Percentiles rank a stretch among this genome's conserved stretches.
phyloP scores from a whole-genome alignment of 2,113 vertebrate species.

The Onychorhynchus coronatus region DNA sequence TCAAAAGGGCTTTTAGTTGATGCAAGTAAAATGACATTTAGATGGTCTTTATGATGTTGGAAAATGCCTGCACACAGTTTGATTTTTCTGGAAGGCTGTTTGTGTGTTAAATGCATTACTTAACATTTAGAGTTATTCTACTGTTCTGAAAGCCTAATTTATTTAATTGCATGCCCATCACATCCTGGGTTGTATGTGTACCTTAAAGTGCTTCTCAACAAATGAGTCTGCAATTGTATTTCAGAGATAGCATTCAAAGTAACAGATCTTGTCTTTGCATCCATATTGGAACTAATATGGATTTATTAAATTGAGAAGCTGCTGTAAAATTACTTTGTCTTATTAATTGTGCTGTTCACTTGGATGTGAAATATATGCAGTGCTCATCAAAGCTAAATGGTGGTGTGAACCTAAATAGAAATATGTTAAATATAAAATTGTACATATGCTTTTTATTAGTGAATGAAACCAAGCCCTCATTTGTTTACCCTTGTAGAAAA shows the following conservation, averaged over 20 bases:
- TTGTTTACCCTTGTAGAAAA: neutral
- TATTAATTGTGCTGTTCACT: neutral
- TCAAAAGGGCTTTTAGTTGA: neutral
- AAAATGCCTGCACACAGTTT: neutral
- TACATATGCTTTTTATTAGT: neutral
- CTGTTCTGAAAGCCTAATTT: neutral
- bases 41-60: neutral
- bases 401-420: neutral
- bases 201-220: neutral
- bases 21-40: neutral
- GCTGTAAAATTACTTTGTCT: neutral
- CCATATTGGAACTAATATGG: neutral
- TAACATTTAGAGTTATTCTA: neutral
- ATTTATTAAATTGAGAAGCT: slow-evolving; percentile 2
- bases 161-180: neutral
- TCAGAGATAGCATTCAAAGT: neutral
- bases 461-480: neutral
- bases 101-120: neutral
- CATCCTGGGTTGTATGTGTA: neutral
- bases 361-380: neutral
- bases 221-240: slow-evolving; percentile 9
- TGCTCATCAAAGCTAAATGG: neutral
- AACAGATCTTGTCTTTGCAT: neutral
- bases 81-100: neutral
- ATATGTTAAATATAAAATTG: neutral